Percentiles rank a stretch among this genome's conserved stretches.
phyloP scores from a whole-genome alignment of 2,113 vertebrate species.

The Microtus richardsoni region DNA sequence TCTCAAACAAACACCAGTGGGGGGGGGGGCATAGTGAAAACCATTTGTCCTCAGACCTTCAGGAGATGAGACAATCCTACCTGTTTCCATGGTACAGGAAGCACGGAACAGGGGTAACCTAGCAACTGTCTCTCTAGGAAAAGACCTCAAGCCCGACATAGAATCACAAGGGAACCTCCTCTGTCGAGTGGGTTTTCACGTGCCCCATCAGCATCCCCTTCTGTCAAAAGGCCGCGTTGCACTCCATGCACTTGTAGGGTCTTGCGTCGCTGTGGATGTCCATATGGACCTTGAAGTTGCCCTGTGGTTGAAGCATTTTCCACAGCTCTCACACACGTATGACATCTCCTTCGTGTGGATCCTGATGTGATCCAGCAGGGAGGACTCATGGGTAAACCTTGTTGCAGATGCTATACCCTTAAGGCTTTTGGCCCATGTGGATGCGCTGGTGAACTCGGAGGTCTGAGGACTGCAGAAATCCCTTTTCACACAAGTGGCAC shows the following conservation, averaged over 20 bases:
- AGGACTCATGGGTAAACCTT: constrained; percentile 14
- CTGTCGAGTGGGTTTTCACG: not conserved
- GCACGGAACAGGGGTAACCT: not conserved
- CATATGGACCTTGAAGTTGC: constrained; percentile 26
- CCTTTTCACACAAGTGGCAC: too few relatives aligned
- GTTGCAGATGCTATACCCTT: not conserved
- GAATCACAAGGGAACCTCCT: rapidly evolving
- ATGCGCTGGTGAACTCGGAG: too few relatives aligned
- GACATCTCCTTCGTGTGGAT: not conserved
- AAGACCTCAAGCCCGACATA: rapidly evolving
- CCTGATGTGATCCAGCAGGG: not conserved
- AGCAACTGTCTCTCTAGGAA: not conserved
- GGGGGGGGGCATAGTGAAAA: not conserved
- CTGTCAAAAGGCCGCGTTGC: not conserved
- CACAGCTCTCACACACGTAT: rapidly evolving
- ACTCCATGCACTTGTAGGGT: not conserved
- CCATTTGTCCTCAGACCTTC: not conserved
- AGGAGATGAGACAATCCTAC: not conserved
- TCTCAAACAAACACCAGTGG: not conserved
- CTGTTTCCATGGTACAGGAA: not conserved
- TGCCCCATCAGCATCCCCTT: not conserved
- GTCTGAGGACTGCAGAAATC: too few relatives aligned
- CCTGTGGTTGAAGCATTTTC: not conserved
- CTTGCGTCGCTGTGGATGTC: not conserved
- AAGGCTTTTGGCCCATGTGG: too few relatives aligned